phyloP scores from a whole-genome alignment of 2,797 vertebrate genomes.

The Anas flavirostris region DNA sequence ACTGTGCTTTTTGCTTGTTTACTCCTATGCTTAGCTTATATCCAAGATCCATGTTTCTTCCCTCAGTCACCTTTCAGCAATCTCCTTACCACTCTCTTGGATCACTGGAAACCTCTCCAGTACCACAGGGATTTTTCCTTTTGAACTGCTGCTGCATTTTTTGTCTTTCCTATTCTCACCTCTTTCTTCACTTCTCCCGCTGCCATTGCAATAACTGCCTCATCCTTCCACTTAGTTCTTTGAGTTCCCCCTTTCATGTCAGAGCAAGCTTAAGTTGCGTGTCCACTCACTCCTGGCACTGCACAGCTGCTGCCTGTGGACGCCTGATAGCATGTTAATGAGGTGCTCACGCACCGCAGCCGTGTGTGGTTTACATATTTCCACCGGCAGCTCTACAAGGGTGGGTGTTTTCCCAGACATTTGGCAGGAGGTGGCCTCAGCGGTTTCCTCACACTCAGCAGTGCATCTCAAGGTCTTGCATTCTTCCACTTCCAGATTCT shows the following conservation, averaged over 20 bases:
- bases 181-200: background rate
- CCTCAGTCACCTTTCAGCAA: background rate
- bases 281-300: background rate
- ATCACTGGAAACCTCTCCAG: background rate
- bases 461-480: constrained; percentile 62
- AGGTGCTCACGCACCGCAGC: background rate
- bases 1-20: background rate
- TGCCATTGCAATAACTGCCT: background rate
- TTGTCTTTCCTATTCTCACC: background rate
- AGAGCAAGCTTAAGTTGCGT: background rate
- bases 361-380: background rate
- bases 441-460: constrained; percentile 20
- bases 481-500: constrained; percentile 51
- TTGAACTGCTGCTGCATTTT: background rate
- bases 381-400: background rate
- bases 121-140: background rate
- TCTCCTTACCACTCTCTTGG: background rate
- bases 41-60: background rate
- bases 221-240: background rate
- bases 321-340: background rate
- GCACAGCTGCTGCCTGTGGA: background rate
- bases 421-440: constrained; percentile 3
- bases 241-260: background rate
- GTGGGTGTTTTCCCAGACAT: constrained; percentile 23
- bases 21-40: background rate